Evolutionary conservation across 2,888 invertebrate genomes (phyloP), one percentile per base, ranked within the genome.

Genomic region (Ferrisia virgata): DNA sequence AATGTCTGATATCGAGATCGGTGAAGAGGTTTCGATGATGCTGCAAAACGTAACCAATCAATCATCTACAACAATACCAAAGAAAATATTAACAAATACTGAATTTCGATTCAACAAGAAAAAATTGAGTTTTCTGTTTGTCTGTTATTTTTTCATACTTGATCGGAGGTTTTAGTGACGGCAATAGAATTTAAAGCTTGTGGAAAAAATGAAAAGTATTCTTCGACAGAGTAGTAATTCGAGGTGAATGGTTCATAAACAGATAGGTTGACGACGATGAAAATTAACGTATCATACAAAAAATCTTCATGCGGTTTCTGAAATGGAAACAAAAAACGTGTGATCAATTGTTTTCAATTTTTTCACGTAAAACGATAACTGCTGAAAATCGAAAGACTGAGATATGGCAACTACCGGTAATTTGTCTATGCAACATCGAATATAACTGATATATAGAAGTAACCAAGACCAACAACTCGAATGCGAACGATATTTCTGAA

Each of bases 121-220:
- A 28, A 72, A 25, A 72, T n/a, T 28, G 13, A 4, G 3, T 1
- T 25, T 72, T 1, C 15, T 1, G 53, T 13, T 18, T 36, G 4
- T 53, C 4, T n/a, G 5, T 0, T 72, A 25, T 47, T 2, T 40
- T 53, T 80, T 33, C 53, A 15, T 31, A 81, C 81, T 64, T 58
- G 47, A 18, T 22, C 36, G 3, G 81, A 53, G 22, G n/a, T n/a
- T 33, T 81, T 25, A 25, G 33, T 18, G 6, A 36, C 13, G 33
- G 36, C 28, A n/a, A 81, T 6, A 9, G 31, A 33, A 33, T 58
- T 53, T 11, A 81, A 58, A 9, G 81, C 81, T 33, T 81, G 81
- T 33, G 81, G 58, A 22, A 81, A 81, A 58, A 53, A 81, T 81
- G 6, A 11, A 9, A 47, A 22, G 13, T 36, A 81, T 33, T 81